Evolutionary conservation across 2,113 vertebrate species (phyloP).

Genomic region (Lophura nycthemera): DNA sequence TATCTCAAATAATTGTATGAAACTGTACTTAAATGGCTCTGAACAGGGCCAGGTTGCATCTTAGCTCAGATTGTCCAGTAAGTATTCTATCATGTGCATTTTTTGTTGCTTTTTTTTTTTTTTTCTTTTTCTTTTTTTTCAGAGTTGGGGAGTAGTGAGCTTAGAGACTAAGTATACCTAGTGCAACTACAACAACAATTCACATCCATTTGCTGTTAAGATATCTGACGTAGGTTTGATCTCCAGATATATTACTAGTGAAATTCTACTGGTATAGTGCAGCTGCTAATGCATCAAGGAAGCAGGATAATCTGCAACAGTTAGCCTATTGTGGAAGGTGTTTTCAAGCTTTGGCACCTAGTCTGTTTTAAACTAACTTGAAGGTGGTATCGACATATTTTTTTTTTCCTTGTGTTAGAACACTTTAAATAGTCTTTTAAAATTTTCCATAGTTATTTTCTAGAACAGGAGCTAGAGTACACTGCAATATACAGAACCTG

Average conservation of each 20-base stretch:
- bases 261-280: rapidly evolving
- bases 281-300: neutral
- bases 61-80: neutral
- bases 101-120: too few relatives aligned
- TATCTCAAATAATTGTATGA: neutral
- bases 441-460: neutral
- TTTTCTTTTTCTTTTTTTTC: neutral
- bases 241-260: neutral
- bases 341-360: neutral
- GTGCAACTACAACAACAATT: neutral
- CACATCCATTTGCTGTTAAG: neutral
- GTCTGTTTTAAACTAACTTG: neutral
- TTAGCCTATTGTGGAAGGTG: neutral
- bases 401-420: neutral
- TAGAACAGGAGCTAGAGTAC: neutral
- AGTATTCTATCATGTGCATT: neutral
- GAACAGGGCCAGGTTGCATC: neutral
- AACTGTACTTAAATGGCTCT: neutral
- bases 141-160: neutral
- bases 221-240: neutral
- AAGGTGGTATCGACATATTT: neutral
- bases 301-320: neutral
- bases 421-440: neutral
- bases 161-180: neutral
- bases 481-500: neutral